Conservation (phyloP, 1,140 invertebrate genomes). For the Tetragonula clypearis region DNA sequence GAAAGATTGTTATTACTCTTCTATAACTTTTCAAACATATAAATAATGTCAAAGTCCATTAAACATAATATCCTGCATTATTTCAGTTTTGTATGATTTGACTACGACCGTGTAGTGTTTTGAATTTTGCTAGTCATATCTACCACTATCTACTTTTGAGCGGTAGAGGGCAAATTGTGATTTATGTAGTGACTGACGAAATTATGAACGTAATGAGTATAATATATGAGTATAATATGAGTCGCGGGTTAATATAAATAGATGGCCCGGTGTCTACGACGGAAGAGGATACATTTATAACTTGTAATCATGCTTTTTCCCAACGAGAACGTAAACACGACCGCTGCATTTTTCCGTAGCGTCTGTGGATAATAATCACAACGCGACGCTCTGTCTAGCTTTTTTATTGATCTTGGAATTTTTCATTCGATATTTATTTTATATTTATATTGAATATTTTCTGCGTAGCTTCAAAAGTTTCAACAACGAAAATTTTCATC, state of each 20-base stretch:
- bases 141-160: conserved; percentile 58
- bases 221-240: conserved; percentile 63
- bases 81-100: conserved; percentile 6
- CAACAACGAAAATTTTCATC: conserved; percentile 14
- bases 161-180: conserved; percentile 62
- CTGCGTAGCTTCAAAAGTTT: conserved; percentile 9
- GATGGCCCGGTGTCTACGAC: conserved; percentile 44
- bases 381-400: neutral
- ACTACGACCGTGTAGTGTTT: conserved; percentile 38
- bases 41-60: conserved; percentile 46
- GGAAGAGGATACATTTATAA: neutral
- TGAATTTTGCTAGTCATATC: conserved; percentile 46
- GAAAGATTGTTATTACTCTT: neutral
- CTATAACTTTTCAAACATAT: neutral
- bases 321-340: neutral
- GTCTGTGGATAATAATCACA: conserved; percentile 2
- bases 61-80: conserved; percentile 31
- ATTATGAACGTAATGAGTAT: conserved; percentile 66
- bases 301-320: neutral
- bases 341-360: conserved; percentile 19
- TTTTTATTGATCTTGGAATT: neutral
- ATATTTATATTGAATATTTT: conserved; percentile 25
- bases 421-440: too few relatives aligned
- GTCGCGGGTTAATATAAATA: conserved; percentile 62
- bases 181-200: conserved; percentile 65